These are phyloP conservation scores for Odobenus rosmarus DNA, from an alignment of 2,113 vertebrate species.

Conservation along the genomic window DNA sequence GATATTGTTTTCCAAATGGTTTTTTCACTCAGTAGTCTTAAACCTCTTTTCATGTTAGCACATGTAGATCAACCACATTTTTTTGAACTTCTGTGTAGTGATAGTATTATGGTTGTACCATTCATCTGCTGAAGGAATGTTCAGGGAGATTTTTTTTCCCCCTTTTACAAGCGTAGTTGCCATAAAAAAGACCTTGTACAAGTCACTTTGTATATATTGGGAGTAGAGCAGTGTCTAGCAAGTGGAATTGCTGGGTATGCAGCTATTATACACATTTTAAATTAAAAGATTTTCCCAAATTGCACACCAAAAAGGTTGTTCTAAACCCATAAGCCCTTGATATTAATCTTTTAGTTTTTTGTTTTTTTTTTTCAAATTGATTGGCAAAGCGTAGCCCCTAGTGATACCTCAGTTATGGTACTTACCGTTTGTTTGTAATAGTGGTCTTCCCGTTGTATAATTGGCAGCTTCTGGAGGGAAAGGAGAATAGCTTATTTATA, in stretches of 20 bases:
- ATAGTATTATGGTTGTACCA: not conserved
- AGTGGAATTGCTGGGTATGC: not conserved
- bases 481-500: not conserved
- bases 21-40: not conserved
- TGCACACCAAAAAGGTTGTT: not conserved
- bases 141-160: not conserved
- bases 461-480: not conserved
- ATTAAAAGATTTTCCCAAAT: not conserved
- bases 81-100: not conserved
- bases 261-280: not conserved
- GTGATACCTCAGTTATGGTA: not conserved
- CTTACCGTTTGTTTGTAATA: not conserved
- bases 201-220: not conserved
- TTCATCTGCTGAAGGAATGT: not conserved
- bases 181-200: not conserved
- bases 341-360: not conserved
- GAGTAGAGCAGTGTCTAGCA: not conserved
- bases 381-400: not conserved
- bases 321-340: not conserved
- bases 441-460: not conserved
- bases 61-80: not conserved
- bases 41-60: slow-evolving; percentile 25
- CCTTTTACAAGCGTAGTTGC: not conserved
- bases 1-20: not conserved
- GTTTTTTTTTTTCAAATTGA: not conserved